These are phyloP conservation scores for Poecilus cupreus DNA, from an alignment of 2,888 invertebrate genomes.

Conservation along the genomic window DNA sequence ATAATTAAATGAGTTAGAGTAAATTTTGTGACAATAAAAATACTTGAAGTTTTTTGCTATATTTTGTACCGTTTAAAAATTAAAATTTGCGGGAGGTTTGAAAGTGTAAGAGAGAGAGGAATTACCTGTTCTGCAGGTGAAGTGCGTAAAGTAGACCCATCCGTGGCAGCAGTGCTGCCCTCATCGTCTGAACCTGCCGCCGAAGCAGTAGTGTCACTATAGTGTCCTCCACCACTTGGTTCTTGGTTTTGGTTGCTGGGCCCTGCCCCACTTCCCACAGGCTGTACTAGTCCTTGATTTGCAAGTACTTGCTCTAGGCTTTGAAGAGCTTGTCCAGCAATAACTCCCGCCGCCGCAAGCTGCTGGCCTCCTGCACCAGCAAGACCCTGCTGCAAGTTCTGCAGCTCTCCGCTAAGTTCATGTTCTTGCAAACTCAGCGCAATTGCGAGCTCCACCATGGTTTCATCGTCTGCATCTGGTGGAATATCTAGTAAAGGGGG, in stretches of 20 bases:
- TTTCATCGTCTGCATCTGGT: slow-evolving; percentile 97
- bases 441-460: slow-evolving; percentile 97
- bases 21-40: no score
- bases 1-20: no score
- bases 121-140: slow-evolving; percentile 85
- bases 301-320: slow-evolving; percentile 71
- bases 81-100: no score
- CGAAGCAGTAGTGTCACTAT: slow-evolving; percentile 89
- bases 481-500: slow-evolving; percentile 91
- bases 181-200: slow-evolving; percentile 95
- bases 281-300: slow-evolving; percentile 56
- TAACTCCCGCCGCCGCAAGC: slow-evolving; percentile 67
- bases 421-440: slow-evolving; percentile 94
- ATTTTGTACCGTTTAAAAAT: no score
- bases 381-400: slow-evolving; percentile 74
- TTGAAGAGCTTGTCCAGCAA: slow-evolving; percentile 69
- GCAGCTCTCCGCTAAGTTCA: slow-evolving; percentile 76
- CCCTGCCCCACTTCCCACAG: slow-evolving; percentile 60
- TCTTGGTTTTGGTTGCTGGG: slow-evolving; percentile 70
- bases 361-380: slow-evolving; percentile 64
- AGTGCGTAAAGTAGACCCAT: slow-evolving; percentile 92
- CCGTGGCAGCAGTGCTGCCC: slow-evolving; percentile 95
- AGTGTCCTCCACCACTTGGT: slow-evolving; percentile 75
- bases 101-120: slow-evolving; percentile 18
- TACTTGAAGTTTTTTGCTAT: no score